Conservation (phyloP, 2,797 vertebrate genomes). For the Alcedo atthis region DNA sequence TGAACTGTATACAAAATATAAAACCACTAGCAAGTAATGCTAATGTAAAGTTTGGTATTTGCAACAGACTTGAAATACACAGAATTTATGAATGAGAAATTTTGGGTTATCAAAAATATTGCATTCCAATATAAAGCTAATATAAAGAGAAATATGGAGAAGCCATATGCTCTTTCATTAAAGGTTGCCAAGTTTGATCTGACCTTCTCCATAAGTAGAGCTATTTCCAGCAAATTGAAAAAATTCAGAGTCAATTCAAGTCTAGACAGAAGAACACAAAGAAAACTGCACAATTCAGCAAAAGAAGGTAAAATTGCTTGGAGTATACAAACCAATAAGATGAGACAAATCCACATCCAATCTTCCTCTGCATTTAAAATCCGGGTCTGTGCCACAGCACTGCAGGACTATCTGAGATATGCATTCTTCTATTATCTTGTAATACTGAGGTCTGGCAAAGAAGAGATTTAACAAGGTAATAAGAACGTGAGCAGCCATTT, state of each 20-base stretch:
- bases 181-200: neutral
- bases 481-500: neutral
- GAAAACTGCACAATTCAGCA: neutral
- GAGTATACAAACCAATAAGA: constrained; percentile 86
- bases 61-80: neutral
- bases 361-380: constrained; percentile 92
- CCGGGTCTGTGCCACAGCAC: constrained; percentile 93
- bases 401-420: constrained; percentile 94
- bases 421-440: constrained; percentile 98
- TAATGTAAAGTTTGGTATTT: neutral
- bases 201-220: neutral
- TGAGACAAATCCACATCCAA: constrained; percentile 93
- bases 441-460: constrained; percentile 92
- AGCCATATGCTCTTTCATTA: neutral
- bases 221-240: neutral
- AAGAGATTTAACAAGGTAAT: neutral
- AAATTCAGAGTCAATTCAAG: neutral
- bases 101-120: neutral
- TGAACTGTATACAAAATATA: neutral
- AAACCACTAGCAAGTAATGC: neutral
- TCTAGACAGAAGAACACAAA: neutral
- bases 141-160: neutral
- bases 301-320: neutral
- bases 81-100: neutral
- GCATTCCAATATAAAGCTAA: neutral